Conservation (phyloP, 2,888 invertebrate species). For the Seladonia tumulorum region DNA sequence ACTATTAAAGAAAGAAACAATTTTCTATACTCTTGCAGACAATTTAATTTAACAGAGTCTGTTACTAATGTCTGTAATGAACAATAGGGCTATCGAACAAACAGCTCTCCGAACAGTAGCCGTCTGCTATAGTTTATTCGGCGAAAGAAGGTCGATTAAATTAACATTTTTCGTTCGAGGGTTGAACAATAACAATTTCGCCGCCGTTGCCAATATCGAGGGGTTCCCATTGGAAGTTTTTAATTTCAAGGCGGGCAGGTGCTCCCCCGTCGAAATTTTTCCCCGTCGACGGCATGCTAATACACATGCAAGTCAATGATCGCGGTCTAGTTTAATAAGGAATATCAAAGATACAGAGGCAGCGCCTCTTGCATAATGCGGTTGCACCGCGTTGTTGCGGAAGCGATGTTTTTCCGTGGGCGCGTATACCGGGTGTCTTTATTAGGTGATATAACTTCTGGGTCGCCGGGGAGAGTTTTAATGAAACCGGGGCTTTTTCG, state of each 20-base stretch:
- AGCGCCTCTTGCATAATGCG: constrained; percentile 11
- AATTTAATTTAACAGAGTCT: no score
- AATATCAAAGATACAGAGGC: constrained; percentile 2
- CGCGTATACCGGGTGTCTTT: constrained; percentile 15
- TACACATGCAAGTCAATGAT: constrained; percentile 29
- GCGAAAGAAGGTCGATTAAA: not conserved
- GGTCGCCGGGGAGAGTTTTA: not conserved
- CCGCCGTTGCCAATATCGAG: not conserved
- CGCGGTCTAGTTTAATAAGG: constrained; percentile 26
- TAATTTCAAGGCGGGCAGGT: constrained; percentile 9
- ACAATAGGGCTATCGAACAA: no score
- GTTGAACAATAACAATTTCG: not conserved
- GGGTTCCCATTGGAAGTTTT: constrained; percentile 13
- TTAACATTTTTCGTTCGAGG: not conserved
- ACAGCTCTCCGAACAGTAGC: no score
- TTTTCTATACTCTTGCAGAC: no score
- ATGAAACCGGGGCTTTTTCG: not conserved
- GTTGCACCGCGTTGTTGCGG: not conserved
- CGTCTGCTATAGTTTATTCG: not conserved
- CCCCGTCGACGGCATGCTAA: constrained; percentile 3
- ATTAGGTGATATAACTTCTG: not conserved
- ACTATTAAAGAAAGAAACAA: no score
- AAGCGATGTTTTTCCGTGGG: constrained; percentile 13
- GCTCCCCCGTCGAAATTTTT: not conserved
- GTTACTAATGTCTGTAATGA: no score